A percentile compares a stretch with the other conserved stretches of the same genome.
Conservation (phyloP, 2,113 vertebrate species). For the Phylloscopus trochilus region DNA sequence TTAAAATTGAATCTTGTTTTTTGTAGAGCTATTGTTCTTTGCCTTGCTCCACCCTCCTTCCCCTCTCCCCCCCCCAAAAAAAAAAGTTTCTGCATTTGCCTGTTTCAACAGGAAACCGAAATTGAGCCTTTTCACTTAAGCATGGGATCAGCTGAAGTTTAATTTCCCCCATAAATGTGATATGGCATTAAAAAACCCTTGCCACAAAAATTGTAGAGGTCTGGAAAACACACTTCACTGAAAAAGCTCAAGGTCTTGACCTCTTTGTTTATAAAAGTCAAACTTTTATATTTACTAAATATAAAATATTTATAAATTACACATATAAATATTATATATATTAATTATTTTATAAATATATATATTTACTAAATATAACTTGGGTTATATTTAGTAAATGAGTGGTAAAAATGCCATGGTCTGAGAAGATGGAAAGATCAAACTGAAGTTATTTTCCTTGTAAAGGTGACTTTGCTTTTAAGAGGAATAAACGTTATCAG, state of each 20-base stretch:
- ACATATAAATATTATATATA: too few relatives aligned
- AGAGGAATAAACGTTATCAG: not conserved
- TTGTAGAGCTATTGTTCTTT: not conserved
- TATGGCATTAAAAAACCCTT: not conserved
- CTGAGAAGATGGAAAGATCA: not conserved
- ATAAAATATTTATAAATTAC: too few relatives aligned
- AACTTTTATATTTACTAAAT: too few relatives aligned
- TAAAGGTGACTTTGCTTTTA: not conserved
- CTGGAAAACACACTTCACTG: not conserved
- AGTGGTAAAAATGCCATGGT: not conserved
- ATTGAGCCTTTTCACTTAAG: not conserved
- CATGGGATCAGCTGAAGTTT: not conserved
- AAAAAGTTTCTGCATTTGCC: not conserved
- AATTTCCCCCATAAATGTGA: not conserved
- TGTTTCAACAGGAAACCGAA: not conserved
- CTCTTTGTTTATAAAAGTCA: not conserved
- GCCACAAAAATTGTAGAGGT: not conserved
- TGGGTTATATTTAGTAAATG: not conserved
- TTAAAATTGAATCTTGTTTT: not conserved
- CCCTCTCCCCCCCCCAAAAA: accelerated
- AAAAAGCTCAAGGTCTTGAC: not conserved
- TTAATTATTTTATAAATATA: too few relatives aligned
- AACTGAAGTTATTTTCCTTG: not conserved
- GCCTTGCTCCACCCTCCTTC: too few relatives aligned
- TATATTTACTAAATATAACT: too few relatives aligned